Conservation (phyloP, 2,888 invertebrate species). For the Caenorhabditis afra region DNA sequence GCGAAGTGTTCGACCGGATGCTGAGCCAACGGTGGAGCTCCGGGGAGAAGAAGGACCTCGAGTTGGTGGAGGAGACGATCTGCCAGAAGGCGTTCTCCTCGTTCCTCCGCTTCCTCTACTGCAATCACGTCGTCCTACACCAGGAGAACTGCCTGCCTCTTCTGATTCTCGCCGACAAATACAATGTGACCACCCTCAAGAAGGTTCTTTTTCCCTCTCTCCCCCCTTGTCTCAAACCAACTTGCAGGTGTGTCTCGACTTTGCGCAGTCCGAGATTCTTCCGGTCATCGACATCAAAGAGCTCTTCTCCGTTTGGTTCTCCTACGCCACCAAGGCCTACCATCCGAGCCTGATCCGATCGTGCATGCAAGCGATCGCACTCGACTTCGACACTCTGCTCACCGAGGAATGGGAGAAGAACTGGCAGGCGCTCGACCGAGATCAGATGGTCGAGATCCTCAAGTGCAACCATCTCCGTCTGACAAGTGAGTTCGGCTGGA, state of each 20-base stretch:
- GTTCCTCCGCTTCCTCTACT: constrained; percentile 82
- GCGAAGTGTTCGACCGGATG: constrained; percentile 83
- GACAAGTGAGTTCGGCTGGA: constrained; percentile 66
- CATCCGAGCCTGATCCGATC: constrained; percentile 77
- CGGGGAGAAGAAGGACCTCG: constrained; percentile 77
- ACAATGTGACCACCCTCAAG: constrained; percentile 81
- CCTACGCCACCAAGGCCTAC: constrained; percentile 81
- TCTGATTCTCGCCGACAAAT: constrained; percentile 82
- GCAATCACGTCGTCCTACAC: constrained; percentile 81
- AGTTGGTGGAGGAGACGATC: constrained; percentile 80
- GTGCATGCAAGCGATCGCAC: constrained; percentile 75
- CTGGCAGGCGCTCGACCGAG: constrained; percentile 81
- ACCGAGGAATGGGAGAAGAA: constrained; percentile 81
- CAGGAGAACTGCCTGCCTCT: constrained; percentile 81
- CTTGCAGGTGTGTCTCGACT: constrained; percentile 81
- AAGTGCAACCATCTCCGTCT: constrained; percentile 81
- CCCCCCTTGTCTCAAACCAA: background rate
- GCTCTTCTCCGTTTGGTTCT: constrained; percentile 82
- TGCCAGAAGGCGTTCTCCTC: constrained; percentile 81
- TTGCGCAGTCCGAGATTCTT: constrained; percentile 81
- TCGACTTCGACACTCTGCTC: constrained; percentile 68
- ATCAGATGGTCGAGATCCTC: constrained; percentile 81
- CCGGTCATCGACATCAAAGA: constrained; percentile 81
- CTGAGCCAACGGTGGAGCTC: constrained; percentile 81
- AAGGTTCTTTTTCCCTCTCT: constrained; percentile 69